Evolutionary conservation across 2,113 vertebrate species (phyloP).

Genomic region (Panthera uncia): DNA sequence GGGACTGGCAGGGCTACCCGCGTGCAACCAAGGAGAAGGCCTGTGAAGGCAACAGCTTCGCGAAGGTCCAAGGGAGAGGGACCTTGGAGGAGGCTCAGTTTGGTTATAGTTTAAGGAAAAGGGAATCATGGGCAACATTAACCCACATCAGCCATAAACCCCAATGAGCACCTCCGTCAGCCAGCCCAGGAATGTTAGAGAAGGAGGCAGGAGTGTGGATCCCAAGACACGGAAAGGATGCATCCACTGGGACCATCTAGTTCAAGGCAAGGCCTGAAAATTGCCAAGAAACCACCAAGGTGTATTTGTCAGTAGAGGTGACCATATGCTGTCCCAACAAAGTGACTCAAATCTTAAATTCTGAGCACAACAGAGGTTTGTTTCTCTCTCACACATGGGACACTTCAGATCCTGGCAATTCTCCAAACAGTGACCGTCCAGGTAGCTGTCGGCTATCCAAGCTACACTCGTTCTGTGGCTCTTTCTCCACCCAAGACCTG

Average conservation of each 20-base stretch:
- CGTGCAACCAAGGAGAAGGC: background rate
- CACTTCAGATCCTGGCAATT: background rate
- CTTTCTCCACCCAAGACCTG: rapidly evolving
- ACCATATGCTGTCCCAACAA: background rate
- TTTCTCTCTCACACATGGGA: too few species aligned
- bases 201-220: background rate
- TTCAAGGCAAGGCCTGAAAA: background rate
- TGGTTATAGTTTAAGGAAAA: background rate
- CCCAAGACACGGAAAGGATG: background rate
- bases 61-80: background rate
- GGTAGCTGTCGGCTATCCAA: background rate
- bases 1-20: background rate
- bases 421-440: background rate
- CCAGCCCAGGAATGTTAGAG: background rate
- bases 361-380: too few species aligned
- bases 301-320: background rate
- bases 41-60: background rate
- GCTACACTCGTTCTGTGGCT: too few species aligned
- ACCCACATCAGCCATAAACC: background rate
- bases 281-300: background rate
- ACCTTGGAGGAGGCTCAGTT: background rate
- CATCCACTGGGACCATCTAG: background rate
- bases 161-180: background rate
- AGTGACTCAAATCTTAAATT: background rate
- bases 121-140: background rate